Base-by-base conservation (phyloP, 2,113 vertebrate genomes). In the Junco hyemalis region DNA sequence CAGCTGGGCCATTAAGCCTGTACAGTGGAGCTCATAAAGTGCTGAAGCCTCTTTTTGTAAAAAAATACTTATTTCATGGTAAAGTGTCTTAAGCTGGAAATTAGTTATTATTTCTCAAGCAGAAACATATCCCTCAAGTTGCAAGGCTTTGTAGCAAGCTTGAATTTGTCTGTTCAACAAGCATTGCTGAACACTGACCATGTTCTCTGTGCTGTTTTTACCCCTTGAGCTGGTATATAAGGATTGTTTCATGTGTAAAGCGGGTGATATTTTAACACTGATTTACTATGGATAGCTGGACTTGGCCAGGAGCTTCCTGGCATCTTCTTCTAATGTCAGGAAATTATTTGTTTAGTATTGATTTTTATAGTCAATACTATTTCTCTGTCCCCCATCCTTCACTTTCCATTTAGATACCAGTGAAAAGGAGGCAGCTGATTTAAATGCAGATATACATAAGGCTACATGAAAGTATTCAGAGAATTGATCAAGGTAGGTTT, bases 171-270 rank as follows among this genome's bases (percentile, higher is more conserved):
- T 14, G 26, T 81, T 79, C n/a, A 69, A 51, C 19, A 59, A 42
- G 5, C 12, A 5, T 44, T 54, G 26, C 11, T 42, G 68, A 51
- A 12, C n/a, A 23, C 45, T 53, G 76, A 25, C 29, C 0, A 0
- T 20, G 9, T 36, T 70, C 14, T 29, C 7, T 45, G 40, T 51
- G n/a, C 22, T 0, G 0, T n/a, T 86, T 70, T 68, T 54, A n/a
- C 19, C 38, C 21, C 29, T 78, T 17, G 18, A 44, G 12, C 7
- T 68, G 10, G 10, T 72, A 23, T 59, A 35, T 50, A 45, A 42
- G 18, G 13, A 33, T 54, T 86, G 21, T 44, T 70, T 8, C 17
- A 17, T 50, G 5, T 47, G 21, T 4, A 21, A 61, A 86, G 8
- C 9, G 57, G 33, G 25, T 78, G 60, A 8, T 36, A 15, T 36